These are phyloP conservation scores for Ctenodactylus gundi DNA, from an alignment of 2,113 vertebrate species.

Conservation along the genomic window DNA sequence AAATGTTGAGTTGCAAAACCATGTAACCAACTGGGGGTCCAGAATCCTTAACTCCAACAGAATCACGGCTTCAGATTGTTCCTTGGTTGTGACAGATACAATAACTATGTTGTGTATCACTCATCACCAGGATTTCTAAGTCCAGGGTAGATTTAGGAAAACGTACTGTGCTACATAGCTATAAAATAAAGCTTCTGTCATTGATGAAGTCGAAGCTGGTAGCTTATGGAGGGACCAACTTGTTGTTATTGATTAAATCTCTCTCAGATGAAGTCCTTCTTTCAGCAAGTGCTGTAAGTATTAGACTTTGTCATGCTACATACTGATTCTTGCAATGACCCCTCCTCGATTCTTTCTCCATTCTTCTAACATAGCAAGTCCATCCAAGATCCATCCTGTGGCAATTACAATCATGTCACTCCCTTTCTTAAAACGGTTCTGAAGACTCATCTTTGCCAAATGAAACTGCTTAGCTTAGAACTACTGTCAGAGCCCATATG, in stretches of 20 bases:
- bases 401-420: neutral
- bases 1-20: neutral
- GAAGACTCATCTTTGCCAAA: neutral
- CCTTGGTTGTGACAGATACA: neutral
- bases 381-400: neutral
- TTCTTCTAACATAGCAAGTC: neutral
- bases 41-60: neutral
- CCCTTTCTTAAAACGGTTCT: neutral
- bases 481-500: neutral
- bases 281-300: neutral
- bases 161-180: neutral
- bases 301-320: neutral
- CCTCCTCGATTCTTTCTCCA: neutral
- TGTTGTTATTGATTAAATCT: neutral
- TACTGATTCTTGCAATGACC: fast-evolving
- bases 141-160: neutral
- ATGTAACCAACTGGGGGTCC: neutral
- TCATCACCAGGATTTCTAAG: neutral
- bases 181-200: neutral
- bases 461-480: neutral
- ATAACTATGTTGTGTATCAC: neutral
- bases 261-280: neutral
- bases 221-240: neutral
- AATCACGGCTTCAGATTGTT: neutral
- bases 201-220: neutral